phyloP scores from a whole-genome alignment of 1,140 invertebrate genomes.

The Drosophila pachea region DNA sequence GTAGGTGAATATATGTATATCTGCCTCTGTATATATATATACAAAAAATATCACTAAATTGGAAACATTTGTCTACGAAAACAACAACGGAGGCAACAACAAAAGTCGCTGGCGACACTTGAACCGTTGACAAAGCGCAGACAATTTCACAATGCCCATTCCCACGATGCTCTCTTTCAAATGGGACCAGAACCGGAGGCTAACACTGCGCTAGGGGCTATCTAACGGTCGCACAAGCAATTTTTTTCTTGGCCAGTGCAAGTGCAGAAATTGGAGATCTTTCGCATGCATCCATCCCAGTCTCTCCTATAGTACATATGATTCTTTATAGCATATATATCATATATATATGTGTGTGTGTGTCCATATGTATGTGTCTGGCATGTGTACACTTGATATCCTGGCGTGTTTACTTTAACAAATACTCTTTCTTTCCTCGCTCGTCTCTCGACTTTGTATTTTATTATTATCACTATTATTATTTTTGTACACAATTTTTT shows the following conservation, averaged over 20 bases:
- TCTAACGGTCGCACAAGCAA: slow-evolving; percentile 46
- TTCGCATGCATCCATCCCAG: slow-evolving; percentile 45
- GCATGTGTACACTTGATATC: slow-evolving; percentile 75
- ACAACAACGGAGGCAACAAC: slow-evolving; percentile 38
- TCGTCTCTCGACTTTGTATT: slow-evolving; percentile 41
- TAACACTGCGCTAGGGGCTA: slow-evolving; percentile 26
- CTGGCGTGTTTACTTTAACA: slow-evolving; percentile 77
- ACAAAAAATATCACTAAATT: slow-evolving; percentile 50
- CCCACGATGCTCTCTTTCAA: slow-evolving; percentile 72
- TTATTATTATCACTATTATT: slow-evolving; percentile 73
- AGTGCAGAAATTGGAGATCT: slow-evolving; percentile 75
- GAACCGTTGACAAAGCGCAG: slow-evolving; percentile 60
- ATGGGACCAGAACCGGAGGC: slow-evolving; percentile 5
- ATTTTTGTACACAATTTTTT: slow-evolving; percentile 39
- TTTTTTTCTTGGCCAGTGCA: slow-evolving; percentile 44
- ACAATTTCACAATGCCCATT: slow-evolving; percentile 72
- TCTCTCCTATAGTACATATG: background rate
- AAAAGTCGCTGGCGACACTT: slow-evolving; percentile 65
- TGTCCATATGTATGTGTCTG: slow-evolving; percentile 28
- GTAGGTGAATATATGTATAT: slow-evolving; percentile 13
- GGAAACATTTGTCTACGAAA: slow-evolving; percentile 71
- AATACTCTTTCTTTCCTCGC: slow-evolving; percentile 60
- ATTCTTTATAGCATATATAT: background rate
- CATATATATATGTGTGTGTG: slow-evolving; percentile 29
- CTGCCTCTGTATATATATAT: slow-evolving; percentile 8